Conservation (phyloP, 2,113 vertebrate genomes). For the Phasianus colchicus region DNA sequence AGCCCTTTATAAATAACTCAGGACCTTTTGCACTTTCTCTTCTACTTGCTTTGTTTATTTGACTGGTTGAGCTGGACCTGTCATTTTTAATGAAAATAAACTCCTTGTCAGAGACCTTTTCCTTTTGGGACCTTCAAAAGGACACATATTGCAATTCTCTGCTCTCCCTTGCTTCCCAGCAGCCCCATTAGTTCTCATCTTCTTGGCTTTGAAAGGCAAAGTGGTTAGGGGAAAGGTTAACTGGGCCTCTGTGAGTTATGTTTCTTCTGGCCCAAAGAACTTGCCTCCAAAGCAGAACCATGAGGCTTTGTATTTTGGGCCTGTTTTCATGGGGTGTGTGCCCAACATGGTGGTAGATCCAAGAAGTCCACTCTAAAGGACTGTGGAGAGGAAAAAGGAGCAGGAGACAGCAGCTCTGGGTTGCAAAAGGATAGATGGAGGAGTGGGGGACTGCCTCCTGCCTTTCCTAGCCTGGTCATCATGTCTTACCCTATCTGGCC, state of each 20-base stretch:
- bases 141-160: background rate
- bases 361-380: background rate
- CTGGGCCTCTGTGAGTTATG: background rate
- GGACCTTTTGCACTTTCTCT: slow-evolving; percentile 69
- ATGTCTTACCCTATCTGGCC: background rate
- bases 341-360: background rate
- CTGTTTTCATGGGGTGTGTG: background rate
- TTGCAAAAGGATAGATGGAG: background rate
- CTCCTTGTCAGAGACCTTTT: slow-evolving; percentile 54
- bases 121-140: slow-evolving; percentile 40
- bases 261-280: background rate
- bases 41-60: slow-evolving; percentile 68
- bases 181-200: slow-evolving; percentile 14
- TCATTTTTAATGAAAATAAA: slow-evolving; percentile 71
- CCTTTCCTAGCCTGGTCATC: background rate
- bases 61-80: slow-evolving; percentile 50
- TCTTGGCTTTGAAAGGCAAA: background rate
- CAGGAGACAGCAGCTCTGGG: background rate
- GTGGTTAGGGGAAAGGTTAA: background rate
- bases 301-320: background rate
- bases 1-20: slow-evolving; percentile 73
- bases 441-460: background rate
- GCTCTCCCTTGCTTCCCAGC: slow-evolving; percentile 20
- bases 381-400: background rate
- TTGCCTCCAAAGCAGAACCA: background rate